phyloP scores from a whole-genome alignment of 2,113 vertebrate genomes.

The Callospermophilus lateralis region DNA sequence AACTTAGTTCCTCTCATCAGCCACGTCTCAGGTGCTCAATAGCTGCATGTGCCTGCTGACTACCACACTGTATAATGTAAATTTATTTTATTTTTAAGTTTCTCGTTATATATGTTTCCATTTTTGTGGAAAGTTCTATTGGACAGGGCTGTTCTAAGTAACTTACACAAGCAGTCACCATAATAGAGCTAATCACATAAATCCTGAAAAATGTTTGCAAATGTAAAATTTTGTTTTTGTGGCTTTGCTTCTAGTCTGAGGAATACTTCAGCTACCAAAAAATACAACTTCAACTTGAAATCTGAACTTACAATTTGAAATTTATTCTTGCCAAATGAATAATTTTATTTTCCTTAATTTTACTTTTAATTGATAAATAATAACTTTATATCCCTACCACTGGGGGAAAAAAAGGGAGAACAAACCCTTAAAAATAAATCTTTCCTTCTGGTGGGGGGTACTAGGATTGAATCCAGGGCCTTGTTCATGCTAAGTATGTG shows the following conservation, averaged over 20 bases:
- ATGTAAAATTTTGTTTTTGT: constrained; percentile 13
- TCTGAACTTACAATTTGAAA: constrained; percentile 34
- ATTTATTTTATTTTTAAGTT: constrained; percentile 10
- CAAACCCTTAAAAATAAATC: background rate
- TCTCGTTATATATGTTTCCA: background rate
- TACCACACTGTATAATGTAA: background rate
- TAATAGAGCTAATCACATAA: background rate
- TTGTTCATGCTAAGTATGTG: background rate
- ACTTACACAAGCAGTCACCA: background rate
- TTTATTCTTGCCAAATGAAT: constrained; percentile 29
- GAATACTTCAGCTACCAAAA: constrained; percentile 36
- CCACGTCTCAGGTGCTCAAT: constrained; percentile 16
- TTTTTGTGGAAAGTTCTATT: background rate
- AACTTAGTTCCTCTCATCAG: constrained; percentile 36
- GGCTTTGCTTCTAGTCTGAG: constrained; percentile 35
- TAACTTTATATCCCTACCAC: no score
- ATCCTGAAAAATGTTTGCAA: constrained; percentile 8
- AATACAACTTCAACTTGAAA: constrained; percentile 49
- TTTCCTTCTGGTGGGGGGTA: background rate
- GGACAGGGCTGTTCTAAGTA: background rate
- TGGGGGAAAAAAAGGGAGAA: background rate
- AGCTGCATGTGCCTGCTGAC: background rate
- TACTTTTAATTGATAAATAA: background rate
- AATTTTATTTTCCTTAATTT: constrained; percentile 37
- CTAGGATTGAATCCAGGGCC: background rate